phyloP scores from a whole-genome alignment of 2,888 invertebrate species.

The Polydrusus tereticollis region DNA sequence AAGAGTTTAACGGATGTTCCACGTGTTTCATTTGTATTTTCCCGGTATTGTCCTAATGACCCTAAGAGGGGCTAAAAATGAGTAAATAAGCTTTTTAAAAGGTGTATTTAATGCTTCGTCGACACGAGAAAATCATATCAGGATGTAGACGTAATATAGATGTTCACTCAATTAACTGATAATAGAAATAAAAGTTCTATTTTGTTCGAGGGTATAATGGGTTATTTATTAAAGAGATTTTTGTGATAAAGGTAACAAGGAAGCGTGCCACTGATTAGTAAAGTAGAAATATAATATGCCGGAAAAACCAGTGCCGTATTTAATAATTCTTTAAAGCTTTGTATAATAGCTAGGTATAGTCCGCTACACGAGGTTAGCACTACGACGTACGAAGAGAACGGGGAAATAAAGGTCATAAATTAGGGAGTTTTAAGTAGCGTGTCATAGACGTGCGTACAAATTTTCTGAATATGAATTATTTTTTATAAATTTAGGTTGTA shows the following conservation, averaged over 20 bases:
- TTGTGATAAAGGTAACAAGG: neutral
- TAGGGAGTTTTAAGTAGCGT: no score
- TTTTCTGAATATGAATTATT: no score
- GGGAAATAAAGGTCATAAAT: no score
- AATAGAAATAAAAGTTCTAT: slow-evolving; percentile 9
- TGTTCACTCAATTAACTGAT: slow-evolving; percentile 27
- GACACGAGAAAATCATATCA: slow-evolving; percentile 52
- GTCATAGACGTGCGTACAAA: no score
- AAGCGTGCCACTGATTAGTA: slow-evolving; percentile 1
- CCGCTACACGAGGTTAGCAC: no score
- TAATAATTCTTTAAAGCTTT: no score
- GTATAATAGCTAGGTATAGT: no score
- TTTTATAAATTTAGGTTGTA: no score
- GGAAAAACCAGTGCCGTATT: no score
- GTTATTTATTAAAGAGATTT: slow-evolving; percentile 8
- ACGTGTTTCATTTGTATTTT: slow-evolving; percentile 26
- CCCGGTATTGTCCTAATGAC: slow-evolving; percentile 28
- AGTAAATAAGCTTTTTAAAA: slow-evolving; percentile 39
- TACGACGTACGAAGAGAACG: no score
- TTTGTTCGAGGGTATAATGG: neutral
- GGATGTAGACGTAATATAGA: slow-evolving; percentile 7
- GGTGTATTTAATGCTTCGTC: slow-evolving; percentile 45
- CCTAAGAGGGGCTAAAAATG: slow-evolving; percentile 25
- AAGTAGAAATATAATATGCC: neutral
- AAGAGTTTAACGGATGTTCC: no score